These are phyloP conservation scores for Caradrina kadenii DNA, from an alignment of 2,888 invertebrate genomes.

Conservation along the genomic window DNA sequence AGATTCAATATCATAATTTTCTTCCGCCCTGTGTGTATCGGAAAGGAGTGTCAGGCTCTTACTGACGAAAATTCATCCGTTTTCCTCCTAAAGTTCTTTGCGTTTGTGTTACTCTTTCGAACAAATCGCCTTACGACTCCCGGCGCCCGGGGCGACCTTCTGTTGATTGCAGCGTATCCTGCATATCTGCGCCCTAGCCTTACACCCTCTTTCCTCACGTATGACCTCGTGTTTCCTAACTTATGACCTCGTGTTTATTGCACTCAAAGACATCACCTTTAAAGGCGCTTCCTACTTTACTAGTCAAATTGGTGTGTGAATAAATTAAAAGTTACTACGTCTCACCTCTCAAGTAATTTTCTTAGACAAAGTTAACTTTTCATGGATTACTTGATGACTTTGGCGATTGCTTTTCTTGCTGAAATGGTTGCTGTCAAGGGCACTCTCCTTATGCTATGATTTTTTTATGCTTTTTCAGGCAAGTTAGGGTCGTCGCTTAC, in stretches of 20 bases:
- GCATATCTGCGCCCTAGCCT: no score
- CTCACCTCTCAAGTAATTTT: conserved; percentile 72
- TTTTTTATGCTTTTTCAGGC: conserved; percentile 23
- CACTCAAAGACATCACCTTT: conserved; percentile 38
- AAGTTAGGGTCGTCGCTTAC: background rate
- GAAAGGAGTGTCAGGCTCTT: no score
- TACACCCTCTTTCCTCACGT: no score
- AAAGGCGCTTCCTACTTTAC: conserved; percentile 65
- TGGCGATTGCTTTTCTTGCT: conserved; percentile 65
- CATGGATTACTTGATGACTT: conserved; percentile 77
- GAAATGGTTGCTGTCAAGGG: conserved; percentile 49
- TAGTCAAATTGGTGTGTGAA: conserved; percentile 83
- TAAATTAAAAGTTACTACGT: conserved; percentile 77
- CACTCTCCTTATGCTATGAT: conserved; percentile 19
- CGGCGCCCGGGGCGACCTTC: no score
- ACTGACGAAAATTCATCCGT: no score
- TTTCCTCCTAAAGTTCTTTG: no score
- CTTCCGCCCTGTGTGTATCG: no score
- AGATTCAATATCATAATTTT: no score
- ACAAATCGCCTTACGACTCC: no score
- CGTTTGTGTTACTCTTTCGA: no score
- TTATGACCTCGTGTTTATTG: conserved; percentile 28
- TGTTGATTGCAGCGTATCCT: no score
- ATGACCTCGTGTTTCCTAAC: background rate
- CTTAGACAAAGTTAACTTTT: conserved; percentile 79